Percentiles rank a stretch among this genome's conserved stretches.
phyloP scores from a whole-genome alignment of 2,888 invertebrate genomes.

The Polylopha cassiicola region DNA sequence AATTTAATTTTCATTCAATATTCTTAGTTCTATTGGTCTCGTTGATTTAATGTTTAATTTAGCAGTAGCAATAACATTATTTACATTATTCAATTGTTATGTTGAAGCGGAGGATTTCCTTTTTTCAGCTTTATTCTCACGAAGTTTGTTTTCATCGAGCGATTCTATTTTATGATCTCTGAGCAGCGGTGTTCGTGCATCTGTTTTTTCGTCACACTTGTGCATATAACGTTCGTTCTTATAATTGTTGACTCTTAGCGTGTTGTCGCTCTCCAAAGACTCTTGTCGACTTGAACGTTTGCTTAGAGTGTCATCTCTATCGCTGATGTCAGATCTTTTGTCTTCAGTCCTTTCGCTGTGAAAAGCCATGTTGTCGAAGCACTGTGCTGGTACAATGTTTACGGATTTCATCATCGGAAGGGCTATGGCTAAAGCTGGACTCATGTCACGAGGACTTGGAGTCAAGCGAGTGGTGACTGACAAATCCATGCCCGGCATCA shows the following conservation, averaged over 20 bases:
- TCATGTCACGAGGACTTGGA: conserved; percentile 81
- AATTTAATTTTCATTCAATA: conserved; percentile 13
- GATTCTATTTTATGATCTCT: conserved; percentile 71
- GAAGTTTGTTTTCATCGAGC: conserved; percentile 64
- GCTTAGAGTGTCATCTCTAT: conserved; percentile 35
- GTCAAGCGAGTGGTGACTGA: conserved; percentile 81
- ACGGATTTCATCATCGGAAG: conserved; percentile 79
- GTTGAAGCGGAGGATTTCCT: conserved; percentile 72
- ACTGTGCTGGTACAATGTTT: conserved; percentile 67
- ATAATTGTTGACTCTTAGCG: conserved; percentile 56
- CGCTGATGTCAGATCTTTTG: conserved; percentile 34
- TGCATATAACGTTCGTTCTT: conserved; percentile 60
- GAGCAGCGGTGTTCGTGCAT: conserved; percentile 64
- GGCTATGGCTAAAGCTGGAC: conserved; percentile 79
- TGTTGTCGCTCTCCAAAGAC: conserved; percentile 58
- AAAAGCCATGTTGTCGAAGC: conserved; percentile 72
- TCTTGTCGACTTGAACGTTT: conserved; percentile 54
- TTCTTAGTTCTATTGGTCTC: conserved; percentile 57
- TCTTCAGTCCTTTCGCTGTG: conserved; percentile 56
- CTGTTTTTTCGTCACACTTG: conserved; percentile 56
- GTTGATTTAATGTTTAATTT: conserved; percentile 28
- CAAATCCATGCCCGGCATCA: conserved; percentile 78
- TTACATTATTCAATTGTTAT: conserved; percentile 37
- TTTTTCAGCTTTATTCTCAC: conserved; percentile 65
- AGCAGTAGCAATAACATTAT: conserved; percentile 25